Evolutionary conservation across 2,113 vertebrate species (phyloP).

Genomic region (Zapus hudsonius): DNA sequence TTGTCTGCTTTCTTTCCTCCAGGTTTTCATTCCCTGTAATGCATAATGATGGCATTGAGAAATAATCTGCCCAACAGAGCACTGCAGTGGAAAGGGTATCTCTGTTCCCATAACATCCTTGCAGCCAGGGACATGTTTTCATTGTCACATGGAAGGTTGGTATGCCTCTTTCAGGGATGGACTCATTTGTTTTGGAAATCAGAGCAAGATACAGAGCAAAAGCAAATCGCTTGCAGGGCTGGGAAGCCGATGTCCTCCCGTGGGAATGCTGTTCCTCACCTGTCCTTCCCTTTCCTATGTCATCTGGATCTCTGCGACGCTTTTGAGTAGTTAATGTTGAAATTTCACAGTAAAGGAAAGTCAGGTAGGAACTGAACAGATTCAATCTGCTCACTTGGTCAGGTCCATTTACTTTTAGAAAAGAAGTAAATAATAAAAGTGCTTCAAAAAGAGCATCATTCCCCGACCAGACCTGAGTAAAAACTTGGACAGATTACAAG

Average conservation of each 20-base stretch:
- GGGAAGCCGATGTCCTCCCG: slow-evolving; percentile 13
- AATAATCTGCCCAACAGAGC: slow-evolving; percentile 71
- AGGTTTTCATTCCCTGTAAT: slow-evolving; percentile 65
- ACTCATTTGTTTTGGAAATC: slow-evolving; percentile 76
- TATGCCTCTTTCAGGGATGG: slow-evolving; percentile 27
- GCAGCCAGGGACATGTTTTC: slow-evolving; percentile 12
- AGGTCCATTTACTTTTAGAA: slow-evolving; percentile 10
- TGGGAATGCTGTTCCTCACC: slow-evolving; percentile 15
- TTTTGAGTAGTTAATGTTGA: background rate
- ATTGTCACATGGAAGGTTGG: slow-evolving; percentile 27
- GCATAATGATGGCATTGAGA: slow-evolving; percentile 68
- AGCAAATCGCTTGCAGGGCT: slow-evolving; percentile 30
- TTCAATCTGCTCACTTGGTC: background rate
- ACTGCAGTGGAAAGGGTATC: slow-evolving; percentile 59
- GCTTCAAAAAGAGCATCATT: background rate
- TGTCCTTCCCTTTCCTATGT: background rate
- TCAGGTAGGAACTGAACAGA: background rate
- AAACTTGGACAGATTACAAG: background rate
- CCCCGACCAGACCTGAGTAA: background rate
- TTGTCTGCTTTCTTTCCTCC: slow-evolving; percentile 56
- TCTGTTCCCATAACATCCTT: slow-evolving; percentile 68
- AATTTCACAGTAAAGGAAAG: slow-evolving; percentile 23
- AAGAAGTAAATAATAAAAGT: background rate
- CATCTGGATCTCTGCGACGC: background rate
- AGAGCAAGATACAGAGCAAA: slow-evolving; percentile 47